These are phyloP conservation scores for Aphodius granarius DNA, from an alignment of 2,888 invertebrate genomes.

Conservation along the genomic window DNA sequence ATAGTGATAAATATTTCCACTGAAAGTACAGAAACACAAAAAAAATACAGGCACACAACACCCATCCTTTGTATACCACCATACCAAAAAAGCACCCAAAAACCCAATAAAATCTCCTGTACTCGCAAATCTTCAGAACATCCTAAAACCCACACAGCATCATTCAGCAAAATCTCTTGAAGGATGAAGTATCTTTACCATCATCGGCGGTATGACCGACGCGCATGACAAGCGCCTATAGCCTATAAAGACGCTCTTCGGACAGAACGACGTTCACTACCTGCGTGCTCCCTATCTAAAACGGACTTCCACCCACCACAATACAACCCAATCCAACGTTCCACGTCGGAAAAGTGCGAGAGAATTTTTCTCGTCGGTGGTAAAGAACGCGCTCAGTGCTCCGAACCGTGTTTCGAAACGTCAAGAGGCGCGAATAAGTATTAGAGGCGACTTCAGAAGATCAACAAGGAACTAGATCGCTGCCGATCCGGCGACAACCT, in stretches of 20 bases:
- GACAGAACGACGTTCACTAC: slow-evolving; percentile 37
- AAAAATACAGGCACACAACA: too few species aligned
- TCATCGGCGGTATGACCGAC: slow-evolving; percentile 29
- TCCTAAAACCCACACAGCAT: too few species aligned
- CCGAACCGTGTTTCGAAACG: neutral
- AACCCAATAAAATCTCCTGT: too few species aligned
- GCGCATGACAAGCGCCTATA: slow-evolving; percentile 36
- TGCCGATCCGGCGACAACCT: slow-evolving; percentile 24
- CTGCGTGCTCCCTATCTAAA: slow-evolving; percentile 33
- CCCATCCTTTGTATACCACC: too few species aligned
- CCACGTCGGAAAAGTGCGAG: neutral
- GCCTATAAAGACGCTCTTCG: slow-evolving; percentile 35
- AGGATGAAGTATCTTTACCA: slow-evolving; percentile 31
- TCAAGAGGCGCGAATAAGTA: neutral
- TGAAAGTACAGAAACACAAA: too few species aligned
- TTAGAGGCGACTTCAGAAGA: neutral
- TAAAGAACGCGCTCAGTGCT: neutral
- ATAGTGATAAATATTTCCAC: too few species aligned
- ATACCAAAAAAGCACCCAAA: too few species aligned
- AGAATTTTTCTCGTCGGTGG: neutral
- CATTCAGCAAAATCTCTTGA: slow-evolving; percentile 11
- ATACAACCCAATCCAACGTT: neutral
- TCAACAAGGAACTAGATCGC: neutral
- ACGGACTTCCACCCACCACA: slow-evolving; percentile 24
- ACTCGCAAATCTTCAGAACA: too few species aligned